A percentile compares a stretch with the other conserved stretches of the same genome.
Evolutionary conservation across 2,888 invertebrate genomes (phyloP).

Genomic region (Phortica okadai): DNA sequence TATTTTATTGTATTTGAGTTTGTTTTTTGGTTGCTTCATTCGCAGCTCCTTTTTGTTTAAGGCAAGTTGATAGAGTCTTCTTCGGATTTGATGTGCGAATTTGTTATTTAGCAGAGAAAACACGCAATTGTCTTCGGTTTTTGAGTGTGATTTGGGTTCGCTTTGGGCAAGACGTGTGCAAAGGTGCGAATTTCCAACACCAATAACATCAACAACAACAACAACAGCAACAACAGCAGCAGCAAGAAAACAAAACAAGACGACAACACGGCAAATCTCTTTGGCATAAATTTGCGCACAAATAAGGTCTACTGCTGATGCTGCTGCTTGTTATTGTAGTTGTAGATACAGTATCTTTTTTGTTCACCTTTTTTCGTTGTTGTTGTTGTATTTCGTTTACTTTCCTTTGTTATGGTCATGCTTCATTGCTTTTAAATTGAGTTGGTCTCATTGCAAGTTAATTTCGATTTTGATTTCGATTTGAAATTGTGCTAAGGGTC

Average conservation of each 20-base stretch:
- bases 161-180: slow-evolving; percentile 23
- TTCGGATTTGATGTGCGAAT: slow-evolving; percentile 74
- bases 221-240: not conserved
- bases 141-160: slow-evolving; percentile 29
- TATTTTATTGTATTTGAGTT: slow-evolving; percentile 14
- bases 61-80: slow-evolving; percentile 65
- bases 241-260: not conserved
- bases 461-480: slow-evolving; percentile 51
- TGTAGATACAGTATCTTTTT: slow-evolving; percentile 53
- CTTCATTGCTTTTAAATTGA: slow-evolving; percentile 55
- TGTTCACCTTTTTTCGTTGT: not conserved
- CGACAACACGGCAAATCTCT: slow-evolving; percentile 36
- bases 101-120: slow-evolving; percentile 71
- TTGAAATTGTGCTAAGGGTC: slow-evolving; percentile 27
- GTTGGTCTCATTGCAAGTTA: slow-evolving; percentile 45
- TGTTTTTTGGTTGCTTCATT: slow-evolving; percentile 38
- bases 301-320: slow-evolving; percentile 38
- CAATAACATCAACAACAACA: slow-evolving; percentile 17
- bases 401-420: slow-evolving; percentile 23
- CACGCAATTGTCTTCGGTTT: slow-evolving; percentile 68
- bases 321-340: slow-evolving; percentile 50
- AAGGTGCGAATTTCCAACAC: slow-evolving; percentile 55
- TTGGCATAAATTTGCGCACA: slow-evolving; percentile 50
- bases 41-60: slow-evolving; percentile 7
- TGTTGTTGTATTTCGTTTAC: slow-evolving; percentile 35